Base-by-base conservation (phyloP, 2,797 vertebrate genomes). In the Poecilia gillii region DNA sequence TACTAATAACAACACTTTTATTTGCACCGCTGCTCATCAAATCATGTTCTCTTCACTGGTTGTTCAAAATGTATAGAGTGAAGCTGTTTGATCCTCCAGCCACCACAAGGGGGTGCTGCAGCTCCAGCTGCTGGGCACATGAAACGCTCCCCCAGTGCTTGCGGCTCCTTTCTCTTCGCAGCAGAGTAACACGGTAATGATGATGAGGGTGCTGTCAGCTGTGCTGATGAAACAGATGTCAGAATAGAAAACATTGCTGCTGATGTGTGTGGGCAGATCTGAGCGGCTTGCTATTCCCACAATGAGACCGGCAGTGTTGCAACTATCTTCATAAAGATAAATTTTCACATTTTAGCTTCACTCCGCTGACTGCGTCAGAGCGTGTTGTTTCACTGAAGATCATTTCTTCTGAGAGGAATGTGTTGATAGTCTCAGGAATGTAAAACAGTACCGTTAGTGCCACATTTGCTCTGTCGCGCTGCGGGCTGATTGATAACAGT, bases 391-490 rank as follows among this genome's bases (percentile, higher is more conserved):
- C 71, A 41, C 73, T 70, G 78, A 81, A 72, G 78, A 71, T 45
- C 11, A 43, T 71, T 71, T 45, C 12, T 45, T 71, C 79, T 75
- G 81, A 70, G 49, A 51, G 47, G 39, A 84, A 79, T 84, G 72
- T 64, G 1, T 31, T 81, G 74, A 88, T 85, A 43, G 80, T 76
- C 55, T 72, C 59, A 73, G 59, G 64, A 78, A 77, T 87, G 83
- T 88, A 81, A 84, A 87, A 82, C 77, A 72, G 33, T 79, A 13
- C 49, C 36, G 74, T 72, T 73, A 49, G 46, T 84, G 72, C 71
- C 79, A 78, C 47, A 81, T 90, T 87, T 85, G 72, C 74, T 84
- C 78, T 76, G 82, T 79, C 83, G 71, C 71, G 77, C 83, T 89
- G 87, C 85, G 76, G 72, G 55, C 78, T 78, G 66, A 84, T 46